Evolutionary conservation across 2,113 vertebrate species (phyloP), one percentile per base, ranked within the genome.

Genomic region (Cyanocitta stelleri): DNA sequence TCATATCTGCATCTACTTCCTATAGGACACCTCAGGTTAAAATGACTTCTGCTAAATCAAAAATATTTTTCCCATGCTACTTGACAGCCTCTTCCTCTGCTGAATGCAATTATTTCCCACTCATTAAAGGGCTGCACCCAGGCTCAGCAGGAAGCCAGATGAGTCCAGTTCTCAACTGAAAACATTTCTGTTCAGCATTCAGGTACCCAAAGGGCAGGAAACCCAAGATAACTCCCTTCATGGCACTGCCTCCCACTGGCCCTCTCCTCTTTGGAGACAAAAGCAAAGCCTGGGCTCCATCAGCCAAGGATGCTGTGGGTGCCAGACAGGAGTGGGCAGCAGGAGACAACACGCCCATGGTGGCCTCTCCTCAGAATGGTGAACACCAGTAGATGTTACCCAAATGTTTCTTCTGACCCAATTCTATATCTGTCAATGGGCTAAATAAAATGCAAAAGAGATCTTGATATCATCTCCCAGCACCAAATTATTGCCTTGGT

Each of bases 321-420:
- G 37, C 35, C 33, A 52, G 16, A 20, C 15, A 29, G 21, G 26
- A n/a, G 9, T 30, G 49, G 29, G 71, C 52, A 93, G 24, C 26
- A 33, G 66, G 17, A 81, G 18, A 22, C 48, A 43, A 46, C 3
- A 3, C 0, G 0, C 9, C n/a, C 29, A 7, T 4, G 16, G 21
- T 41, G n/a, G 52, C 21, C 44, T 52, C 12, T 22, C 48, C 16
- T 79, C 6, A 3, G 32, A 0, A 0, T 26, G 14, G 27, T 35
- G 46, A 41, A 46, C 30, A 30, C 15, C 39, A 61, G 55, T n/a
- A 80, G 33, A 35, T 78, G 56, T 43, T 87, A 78, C 8, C 26
- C 44, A 33, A 84, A 56, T 10, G 7, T 35, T 78, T 86, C 23
- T 44, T 85, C 59, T 81, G 43, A 9, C 37, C 48, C 69, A 79